Percentiles rank a stretch among this genome's conserved stretches.
phyloP scores from a whole-genome alignment of 1,140 invertebrate genomes.

The Pissodes strobi region DNA sequence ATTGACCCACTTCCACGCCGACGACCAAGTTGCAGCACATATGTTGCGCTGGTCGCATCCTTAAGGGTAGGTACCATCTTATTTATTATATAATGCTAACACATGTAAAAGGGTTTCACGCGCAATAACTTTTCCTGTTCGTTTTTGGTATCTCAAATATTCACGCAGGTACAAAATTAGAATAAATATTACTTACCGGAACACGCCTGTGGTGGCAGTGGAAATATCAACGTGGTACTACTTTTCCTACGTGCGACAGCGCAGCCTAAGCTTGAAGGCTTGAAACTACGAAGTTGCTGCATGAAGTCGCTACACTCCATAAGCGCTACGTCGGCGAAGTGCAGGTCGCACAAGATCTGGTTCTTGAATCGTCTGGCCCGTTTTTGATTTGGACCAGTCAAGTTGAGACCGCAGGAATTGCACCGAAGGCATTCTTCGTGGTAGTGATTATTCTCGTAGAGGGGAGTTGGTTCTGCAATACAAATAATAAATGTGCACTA shows the following conservation, averaged over 20 bases:
- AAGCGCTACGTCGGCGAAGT: constrained; percentile 91
- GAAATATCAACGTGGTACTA: constrained; percentile 92
- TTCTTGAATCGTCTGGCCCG: constrained; percentile 76
- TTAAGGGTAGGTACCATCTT: no score
- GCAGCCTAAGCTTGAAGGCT: constrained; percentile 91
- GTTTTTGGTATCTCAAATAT: no score
- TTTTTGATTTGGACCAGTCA: constrained; percentile 88
- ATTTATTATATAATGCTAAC: no score
- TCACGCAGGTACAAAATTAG: no score
- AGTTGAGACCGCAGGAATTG: constrained; percentile 90
- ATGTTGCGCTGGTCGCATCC: no score
- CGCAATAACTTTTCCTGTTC: no score
- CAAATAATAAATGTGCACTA: no score
- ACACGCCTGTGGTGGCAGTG: constrained; percentile 89
- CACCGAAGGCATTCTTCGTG: constrained; percentile 95
- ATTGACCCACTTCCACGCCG: no score
- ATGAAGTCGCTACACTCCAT: constrained; percentile 96
- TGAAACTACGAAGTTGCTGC: constrained; percentile 93
- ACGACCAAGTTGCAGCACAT: no score
- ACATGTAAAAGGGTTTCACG: no score
- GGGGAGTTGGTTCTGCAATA: constrained; percentile 86
- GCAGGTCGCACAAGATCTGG: constrained; percentile 87
- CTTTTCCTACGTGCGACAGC: constrained; percentile 89
- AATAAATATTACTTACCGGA: constrained; percentile 73
- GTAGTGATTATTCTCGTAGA: constrained; percentile 93